A percentile compares a stretch with the other conserved stretches of the same genome.
Evolutionary conservation across 2,113 vertebrate species (phyloP).

Genomic region (Takifugu bimaculatus): DNA sequence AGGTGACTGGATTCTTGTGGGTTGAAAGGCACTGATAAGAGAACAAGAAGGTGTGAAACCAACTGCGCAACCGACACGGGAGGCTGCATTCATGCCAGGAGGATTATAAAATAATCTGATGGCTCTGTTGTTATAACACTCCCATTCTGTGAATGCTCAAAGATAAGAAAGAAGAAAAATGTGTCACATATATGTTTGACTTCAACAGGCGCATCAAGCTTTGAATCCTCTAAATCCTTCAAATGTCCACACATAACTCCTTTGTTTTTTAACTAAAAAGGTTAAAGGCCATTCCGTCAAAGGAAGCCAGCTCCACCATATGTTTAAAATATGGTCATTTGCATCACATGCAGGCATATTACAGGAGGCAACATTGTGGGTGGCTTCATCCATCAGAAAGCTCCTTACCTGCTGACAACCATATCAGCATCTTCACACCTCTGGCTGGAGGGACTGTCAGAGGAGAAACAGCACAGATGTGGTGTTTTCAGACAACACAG

Average conservation of each 20-base stretch:
- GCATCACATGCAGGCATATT: background rate
- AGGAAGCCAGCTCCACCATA: background rate
- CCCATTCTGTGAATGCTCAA: constrained; percentile 60
- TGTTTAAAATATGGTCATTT: no score
- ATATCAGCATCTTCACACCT: constrained; percentile 14
- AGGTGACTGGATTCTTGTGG: constrained; percentile 33
- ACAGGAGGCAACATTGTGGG: background rate
- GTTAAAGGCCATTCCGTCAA: constrained; percentile 7
- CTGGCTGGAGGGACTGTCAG: background rate
- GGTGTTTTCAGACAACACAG: background rate
- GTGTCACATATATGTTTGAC: constrained; percentile 14
- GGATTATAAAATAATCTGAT: constrained; percentile 46
- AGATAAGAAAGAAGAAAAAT: constrained; percentile 51
- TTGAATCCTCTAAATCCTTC: no score
- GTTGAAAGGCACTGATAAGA: constrained; percentile 51
- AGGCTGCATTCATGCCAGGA: constrained; percentile 18
- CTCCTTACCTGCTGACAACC: constrained; percentile 16
- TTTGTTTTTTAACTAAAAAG: no score
- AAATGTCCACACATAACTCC: no score
- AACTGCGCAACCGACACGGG: constrained; percentile 17
- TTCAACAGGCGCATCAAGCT: constrained; percentile 24
- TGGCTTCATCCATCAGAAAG: constrained; percentile 1
- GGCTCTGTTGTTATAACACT: constrained; percentile 51
- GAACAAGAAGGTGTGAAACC: constrained; percentile 57
- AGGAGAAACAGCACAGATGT: background rate